Percentiles rank a stretch among this genome's conserved stretches.
phyloP scores from a whole-genome alignment of 2,797 vertebrate species.

The Brachyalestes nurse region DNA sequence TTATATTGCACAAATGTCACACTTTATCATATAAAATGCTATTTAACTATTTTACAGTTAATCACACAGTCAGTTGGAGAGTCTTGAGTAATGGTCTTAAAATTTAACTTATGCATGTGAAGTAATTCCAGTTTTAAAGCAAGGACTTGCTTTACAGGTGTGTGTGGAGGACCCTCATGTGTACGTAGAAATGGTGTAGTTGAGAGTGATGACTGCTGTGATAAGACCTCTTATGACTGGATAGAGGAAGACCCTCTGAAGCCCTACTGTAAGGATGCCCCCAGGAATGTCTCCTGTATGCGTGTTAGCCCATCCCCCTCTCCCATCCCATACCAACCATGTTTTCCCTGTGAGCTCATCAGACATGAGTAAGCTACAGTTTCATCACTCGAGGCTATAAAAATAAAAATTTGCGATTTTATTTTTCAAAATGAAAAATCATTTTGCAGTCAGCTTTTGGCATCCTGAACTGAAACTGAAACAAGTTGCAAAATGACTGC shows the following conservation, averaged over 20 bases:
- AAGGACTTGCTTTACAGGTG: conserved; percentile 61
- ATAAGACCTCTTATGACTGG: conserved; percentile 74
- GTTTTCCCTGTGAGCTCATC: conserved; percentile 72
- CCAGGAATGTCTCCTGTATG: conserved; percentile 54
- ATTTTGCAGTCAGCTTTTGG: too few relatives aligned
- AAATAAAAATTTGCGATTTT: too few relatives aligned
- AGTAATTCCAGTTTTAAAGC: not conserved
- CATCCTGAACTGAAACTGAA: too few relatives aligned
- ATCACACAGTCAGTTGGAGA: too few relatives aligned
- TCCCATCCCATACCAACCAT: too few relatives aligned
- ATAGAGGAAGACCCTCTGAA: conserved; percentile 65
- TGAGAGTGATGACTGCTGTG: conserved; percentile 72
- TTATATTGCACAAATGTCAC: too few relatives aligned
- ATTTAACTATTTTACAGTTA: too few relatives aligned
- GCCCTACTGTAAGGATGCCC: conserved; percentile 62
- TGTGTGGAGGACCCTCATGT: conserved; percentile 72
- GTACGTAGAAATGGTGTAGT: conserved; percentile 67
- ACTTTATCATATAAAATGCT: too few relatives aligned
- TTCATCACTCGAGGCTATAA: not conserved
- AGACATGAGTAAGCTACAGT: conserved; percentile 62
- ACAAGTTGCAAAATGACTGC: not conserved
- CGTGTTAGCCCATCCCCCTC: fast-evolving
- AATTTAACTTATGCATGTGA: not conserved
- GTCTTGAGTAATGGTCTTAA: too few relatives aligned
- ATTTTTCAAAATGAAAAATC: too few relatives aligned